Evolutionary conservation across 2,113 vertebrate species (phyloP).

Genomic region (Pollachius pollachius): DNA sequence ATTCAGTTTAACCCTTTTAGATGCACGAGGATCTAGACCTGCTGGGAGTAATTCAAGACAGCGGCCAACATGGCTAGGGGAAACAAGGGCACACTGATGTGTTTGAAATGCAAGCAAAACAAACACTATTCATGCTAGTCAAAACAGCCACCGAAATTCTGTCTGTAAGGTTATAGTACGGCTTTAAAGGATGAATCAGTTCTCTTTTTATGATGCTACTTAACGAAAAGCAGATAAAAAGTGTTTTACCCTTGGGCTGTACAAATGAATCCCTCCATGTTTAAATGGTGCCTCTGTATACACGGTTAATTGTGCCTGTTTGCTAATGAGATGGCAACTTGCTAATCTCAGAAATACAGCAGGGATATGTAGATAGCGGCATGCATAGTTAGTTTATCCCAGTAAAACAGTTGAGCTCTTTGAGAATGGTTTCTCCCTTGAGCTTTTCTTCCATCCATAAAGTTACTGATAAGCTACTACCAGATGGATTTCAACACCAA

Average conservation of each 20-base stretch:
- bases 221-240: no score
- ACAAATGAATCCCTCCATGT: slow-evolving; percentile 23
- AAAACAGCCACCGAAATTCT: no score
- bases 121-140: neutral
- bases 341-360: slow-evolving; percentile 8
- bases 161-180: no score
- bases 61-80: slow-evolving; percentile 37
- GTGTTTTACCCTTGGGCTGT: slow-evolving; percentile 14
- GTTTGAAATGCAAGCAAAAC: slow-evolving; percentile 1
- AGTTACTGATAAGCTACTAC: no score
- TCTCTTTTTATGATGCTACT: no score
- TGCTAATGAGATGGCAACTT: slow-evolving; percentile 16
- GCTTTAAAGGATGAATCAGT: no score
- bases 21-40: neutral
- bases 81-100: slow-evolving; percentile 1
- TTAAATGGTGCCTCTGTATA: slow-evolving; percentile 15
- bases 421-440: no score
- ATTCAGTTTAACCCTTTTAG: slow-evolving; percentile 13
- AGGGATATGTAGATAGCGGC: neutral
- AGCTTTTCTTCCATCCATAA: no score
- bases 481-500: no score
- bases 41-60: slow-evolving; percentile 14
- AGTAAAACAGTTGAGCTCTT: no score
- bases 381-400: no score
- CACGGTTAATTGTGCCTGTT: slow-evolving; percentile 5